Base-by-base conservation (phyloP, 2,888 invertebrate species). In the Chloroclysta siterata region DNA sequence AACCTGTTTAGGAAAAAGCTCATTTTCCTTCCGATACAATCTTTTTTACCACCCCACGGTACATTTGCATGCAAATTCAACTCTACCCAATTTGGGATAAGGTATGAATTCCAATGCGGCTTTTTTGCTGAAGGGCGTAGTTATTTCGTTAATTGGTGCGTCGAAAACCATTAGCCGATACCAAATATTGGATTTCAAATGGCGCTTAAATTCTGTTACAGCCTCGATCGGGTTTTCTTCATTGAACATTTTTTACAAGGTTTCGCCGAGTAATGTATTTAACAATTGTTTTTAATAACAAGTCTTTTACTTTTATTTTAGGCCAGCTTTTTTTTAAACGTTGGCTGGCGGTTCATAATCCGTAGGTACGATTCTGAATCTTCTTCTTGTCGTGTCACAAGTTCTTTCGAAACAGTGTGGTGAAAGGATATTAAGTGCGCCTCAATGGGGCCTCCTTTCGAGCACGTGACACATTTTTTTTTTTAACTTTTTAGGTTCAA, bases 81-180 rank as follows among this genome's bases (percentile, higher is more conserved):
- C 70, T 64, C 29, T 60, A 56, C 53, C 62, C 59, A 71, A 68
- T 65, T 55, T 71, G 68, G 72, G 62, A 71, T 70, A 70, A 66
- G 57, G 69, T 56, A 60, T 54, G 68, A 70, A 68, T 70, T 72
- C 62, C 62, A 60, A 72, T 70, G 66, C 54, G 55, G 39, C 50
- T 61, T 68, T 64, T 63, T 53, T 13, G 42, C 33, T 50, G 42
- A 62, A 60, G 62, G 61, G 51, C 62, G 57, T 42, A 54, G 66
- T 13, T 70, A 65, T 76, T 71, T 64, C 58, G 66, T 72, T 80
- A 77, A 79, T 79, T 77, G 78, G 69, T 67, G 68, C 65, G 72
- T 75, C 67, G 68, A 69, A 69, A 72, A 55, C 66, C 69, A 72
- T 77, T 70, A 69, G 60, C 47, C 22, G 50, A 28, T 15, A 33